Conservation (phyloP, 1,140 invertebrate species). For the Lerema accius region DNA sequence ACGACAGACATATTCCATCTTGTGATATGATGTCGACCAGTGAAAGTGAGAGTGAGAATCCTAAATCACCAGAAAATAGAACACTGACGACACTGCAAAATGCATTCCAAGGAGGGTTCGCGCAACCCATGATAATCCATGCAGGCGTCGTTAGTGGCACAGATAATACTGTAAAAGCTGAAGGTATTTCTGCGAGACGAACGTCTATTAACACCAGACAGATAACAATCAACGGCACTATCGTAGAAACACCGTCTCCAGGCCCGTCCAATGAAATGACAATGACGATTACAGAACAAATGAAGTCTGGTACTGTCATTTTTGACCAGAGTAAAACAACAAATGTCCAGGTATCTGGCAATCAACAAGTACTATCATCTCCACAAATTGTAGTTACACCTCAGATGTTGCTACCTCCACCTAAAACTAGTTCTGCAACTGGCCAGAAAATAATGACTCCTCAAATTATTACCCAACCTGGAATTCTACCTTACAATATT, state of each 20-base stretch:
- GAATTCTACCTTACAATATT: constrained; percentile 76
- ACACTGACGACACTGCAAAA: constrained; percentile 80
- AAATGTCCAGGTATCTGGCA: constrained; percentile 72
- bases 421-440: constrained; percentile 71
- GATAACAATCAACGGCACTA: constrained; percentile 82
- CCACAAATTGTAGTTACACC: constrained; percentile 80
- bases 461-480: constrained; percentile 77
- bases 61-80: constrained; percentile 81
- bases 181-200: constrained; percentile 73
- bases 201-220: constrained; percentile 81
- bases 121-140: constrained; percentile 79
- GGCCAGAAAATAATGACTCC: constrained; percentile 72
- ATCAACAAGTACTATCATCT: constrained; percentile 76
- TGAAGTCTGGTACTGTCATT: constrained; percentile 76
- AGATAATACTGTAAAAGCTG: constrained; percentile 77
- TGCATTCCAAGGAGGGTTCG: constrained; percentile 77
- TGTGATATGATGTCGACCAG: constrained; percentile 91
- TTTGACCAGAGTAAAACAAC: constrained; percentile 76
- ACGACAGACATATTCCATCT: constrained; percentile 90
- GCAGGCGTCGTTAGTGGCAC: constrained; percentile 71
- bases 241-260: constrained; percentile 80
- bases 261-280: constrained; percentile 79
- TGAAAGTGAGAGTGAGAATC: constrained; percentile 87
- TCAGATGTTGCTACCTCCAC: constrained; percentile 75
- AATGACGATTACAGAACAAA: constrained; percentile 78